Percentiles rank a stretch among this genome's conserved stretches.
Evolutionary conservation across 1,140 invertebrate species (phyloP).

Genomic region (Ceratina japonica): DNA sequence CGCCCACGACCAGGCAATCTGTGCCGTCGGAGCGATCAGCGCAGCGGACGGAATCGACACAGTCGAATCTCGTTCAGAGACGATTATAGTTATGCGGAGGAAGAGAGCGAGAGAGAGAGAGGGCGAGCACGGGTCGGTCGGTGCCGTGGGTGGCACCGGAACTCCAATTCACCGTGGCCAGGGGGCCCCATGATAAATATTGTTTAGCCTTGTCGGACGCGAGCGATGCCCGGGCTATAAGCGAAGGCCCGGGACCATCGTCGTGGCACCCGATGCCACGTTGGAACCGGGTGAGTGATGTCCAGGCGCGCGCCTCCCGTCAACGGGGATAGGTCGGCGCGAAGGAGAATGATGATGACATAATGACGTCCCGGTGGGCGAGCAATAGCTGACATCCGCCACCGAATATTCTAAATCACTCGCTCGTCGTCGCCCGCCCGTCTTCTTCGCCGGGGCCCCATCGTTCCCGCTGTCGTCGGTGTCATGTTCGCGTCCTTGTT

Average conservation of each 20-base stretch:
- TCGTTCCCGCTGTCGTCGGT: constrained; percentile 55
- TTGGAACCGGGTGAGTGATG: constrained; percentile 73
- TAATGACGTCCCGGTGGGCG: constrained; percentile 79
- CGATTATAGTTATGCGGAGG: constrained; percentile 22
- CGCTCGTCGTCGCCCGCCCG: constrained; percentile 60
- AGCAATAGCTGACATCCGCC: constrained; percentile 79
- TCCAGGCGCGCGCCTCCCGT: constrained; percentile 76
- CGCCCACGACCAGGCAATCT: constrained; percentile 7
- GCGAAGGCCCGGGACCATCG: constrained; percentile 61
- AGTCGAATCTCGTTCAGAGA: constrained; percentile 23
- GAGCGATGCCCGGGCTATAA: constrained; percentile 51
- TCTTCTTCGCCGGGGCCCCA: constrained; percentile 41
- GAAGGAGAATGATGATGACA: constrained; percentile 79
- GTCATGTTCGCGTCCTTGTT: constrained; percentile 67
- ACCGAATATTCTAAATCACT: constrained; percentile 79
- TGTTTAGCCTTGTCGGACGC: constrained; percentile 70
- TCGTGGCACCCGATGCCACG: constrained; percentile 60
- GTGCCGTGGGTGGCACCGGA: constrained; percentile 71
- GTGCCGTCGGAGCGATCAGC: constrained; percentile 21
- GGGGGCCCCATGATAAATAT: constrained; percentile 73
- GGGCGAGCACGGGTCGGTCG: constrained; percentile 14
- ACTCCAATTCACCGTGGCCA: constrained; percentile 71
- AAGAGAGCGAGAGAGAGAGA: too few species aligned
- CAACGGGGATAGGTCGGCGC: constrained; percentile 70
- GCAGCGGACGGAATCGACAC: constrained; percentile 27